Evolutionary conservation across 2,888 invertebrate genomes (phyloP).

Genomic region (Ashinkailepas kermadecensis): DNA sequence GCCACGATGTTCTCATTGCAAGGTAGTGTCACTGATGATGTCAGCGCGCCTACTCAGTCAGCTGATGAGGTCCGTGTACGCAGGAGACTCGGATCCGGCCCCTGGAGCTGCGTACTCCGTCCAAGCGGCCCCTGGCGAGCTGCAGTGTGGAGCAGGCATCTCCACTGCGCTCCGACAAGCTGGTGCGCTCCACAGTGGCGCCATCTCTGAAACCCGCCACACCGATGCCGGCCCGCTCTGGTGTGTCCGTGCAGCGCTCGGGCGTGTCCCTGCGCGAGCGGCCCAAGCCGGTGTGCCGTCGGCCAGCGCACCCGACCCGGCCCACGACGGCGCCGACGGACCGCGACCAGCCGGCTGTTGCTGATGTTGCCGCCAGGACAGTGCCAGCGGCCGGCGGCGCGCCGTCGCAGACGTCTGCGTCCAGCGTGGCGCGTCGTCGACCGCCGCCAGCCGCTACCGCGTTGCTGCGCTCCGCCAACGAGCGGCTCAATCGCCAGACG

Average conservation of each 20-base stretch:
- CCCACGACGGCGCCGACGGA: background rate
- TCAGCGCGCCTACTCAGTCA: no score
- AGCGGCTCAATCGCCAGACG: background rate
- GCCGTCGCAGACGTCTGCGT: background rate
- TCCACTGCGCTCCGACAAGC: background rate
- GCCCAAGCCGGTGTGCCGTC: background rate
- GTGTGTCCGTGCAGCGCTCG: background rate
- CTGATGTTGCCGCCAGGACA: no score
- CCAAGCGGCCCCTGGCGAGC: background rate
- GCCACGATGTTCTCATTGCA: no score
- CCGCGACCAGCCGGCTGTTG: background rate
- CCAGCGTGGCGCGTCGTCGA: background rate
- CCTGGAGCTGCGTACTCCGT: background rate
- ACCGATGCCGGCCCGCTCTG: background rate
- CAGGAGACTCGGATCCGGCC: constrained; percentile 4
- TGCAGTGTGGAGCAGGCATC: background rate
- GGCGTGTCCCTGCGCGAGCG: background rate
- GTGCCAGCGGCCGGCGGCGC: no score
- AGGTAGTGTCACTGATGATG: no score
- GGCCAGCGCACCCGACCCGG: background rate
- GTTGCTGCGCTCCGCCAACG: background rate
- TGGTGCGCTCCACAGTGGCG: background rate
- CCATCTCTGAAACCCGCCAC: background rate
- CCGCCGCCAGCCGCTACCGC: background rate
- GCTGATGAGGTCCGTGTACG: no score